Percentiles rank a stretch among this genome's conserved stretches.
Evolutionary conservation across 2,113 vertebrate genomes (phyloP).

Genomic region (Arenaria interpres): DNA sequence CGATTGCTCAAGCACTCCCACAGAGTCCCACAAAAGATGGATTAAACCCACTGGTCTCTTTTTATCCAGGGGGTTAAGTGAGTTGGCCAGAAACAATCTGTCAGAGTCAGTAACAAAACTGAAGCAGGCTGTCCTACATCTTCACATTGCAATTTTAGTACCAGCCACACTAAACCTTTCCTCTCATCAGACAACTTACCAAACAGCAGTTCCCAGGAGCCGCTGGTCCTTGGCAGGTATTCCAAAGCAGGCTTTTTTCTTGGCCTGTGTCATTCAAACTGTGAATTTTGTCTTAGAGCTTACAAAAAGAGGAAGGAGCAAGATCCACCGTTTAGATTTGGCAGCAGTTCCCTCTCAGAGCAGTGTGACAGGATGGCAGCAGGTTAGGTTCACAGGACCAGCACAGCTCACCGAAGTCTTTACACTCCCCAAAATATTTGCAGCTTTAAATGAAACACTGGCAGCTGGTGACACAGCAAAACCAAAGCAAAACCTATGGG

Average conservation of each 20-base stretch:
- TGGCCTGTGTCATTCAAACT: background rate
- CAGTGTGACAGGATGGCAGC: background rate
- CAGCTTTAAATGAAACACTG: background rate
- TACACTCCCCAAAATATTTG: background rate
- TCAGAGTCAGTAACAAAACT: background rate
- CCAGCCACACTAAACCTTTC: background rate
- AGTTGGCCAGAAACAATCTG: background rate
- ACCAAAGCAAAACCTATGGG: background rate
- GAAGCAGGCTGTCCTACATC: background rate
- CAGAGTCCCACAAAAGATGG: background rate
- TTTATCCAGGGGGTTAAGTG: background rate
- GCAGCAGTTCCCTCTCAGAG: background rate
- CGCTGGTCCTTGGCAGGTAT: background rate
- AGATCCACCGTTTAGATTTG: background rate
- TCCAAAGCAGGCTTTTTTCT: background rate
- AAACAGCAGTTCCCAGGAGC: background rate
- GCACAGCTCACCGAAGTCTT: background rate
- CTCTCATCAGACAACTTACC: background rate
- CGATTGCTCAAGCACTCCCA: background rate
- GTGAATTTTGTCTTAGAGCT: background rate
- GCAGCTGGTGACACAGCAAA: background rate
- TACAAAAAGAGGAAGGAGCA: background rate
- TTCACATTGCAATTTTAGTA: background rate
- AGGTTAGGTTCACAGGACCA: background rate
- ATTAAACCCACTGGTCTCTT: background rate